Conservation (phyloP, 2,888 invertebrate species). For the Petrolisthes manimaculis region DNA sequence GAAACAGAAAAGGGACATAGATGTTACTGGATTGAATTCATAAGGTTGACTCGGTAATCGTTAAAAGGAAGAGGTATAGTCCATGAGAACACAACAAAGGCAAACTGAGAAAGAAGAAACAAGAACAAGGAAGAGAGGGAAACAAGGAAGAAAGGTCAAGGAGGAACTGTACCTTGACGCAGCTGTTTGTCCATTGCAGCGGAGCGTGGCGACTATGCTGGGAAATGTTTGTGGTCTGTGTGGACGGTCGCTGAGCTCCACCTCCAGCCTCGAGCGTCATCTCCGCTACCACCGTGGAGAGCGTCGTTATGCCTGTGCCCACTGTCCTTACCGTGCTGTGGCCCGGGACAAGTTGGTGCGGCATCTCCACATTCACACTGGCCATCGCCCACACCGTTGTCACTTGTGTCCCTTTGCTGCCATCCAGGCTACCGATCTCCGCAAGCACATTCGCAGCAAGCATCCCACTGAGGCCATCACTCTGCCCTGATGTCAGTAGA, state of each 20-base stretch:
- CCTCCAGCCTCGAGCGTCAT: conserved; percentile 74
- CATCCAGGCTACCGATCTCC: conserved; percentile 49
- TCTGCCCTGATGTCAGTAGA: neutral
- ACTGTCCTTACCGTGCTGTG: conserved; percentile 70
- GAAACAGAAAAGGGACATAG: no score
- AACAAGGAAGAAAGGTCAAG: conserved; percentile 1
- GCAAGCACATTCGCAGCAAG: conserved; percentile 49
- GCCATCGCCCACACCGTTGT: conserved; percentile 81
- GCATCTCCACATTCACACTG: conserved; percentile 79
- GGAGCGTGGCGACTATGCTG: conserved; percentile 19
- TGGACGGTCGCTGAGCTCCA: conserved; percentile 80
- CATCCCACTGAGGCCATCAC: conserved; percentile 4
- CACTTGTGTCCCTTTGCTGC: conserved; percentile 91
- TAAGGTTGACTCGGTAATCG: no score
- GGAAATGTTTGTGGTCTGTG: conserved; percentile 75
- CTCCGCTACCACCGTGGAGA: conserved; percentile 58
- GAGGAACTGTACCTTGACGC: conserved; percentile 24
- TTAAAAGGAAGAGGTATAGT: neutral
- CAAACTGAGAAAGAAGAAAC: neutral
- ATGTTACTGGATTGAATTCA: no score
- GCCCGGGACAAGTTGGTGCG: conserved; percentile 89
- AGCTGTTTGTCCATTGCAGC: conserved; percentile 43
- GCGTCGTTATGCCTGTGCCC: conserved; percentile 41
- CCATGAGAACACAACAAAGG: neutral
- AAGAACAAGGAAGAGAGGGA: conserved; percentile 1